Base-by-base conservation (phyloP, 35 echinoderm and acorn worm genomes). In the Patiria miniata region DNA sequence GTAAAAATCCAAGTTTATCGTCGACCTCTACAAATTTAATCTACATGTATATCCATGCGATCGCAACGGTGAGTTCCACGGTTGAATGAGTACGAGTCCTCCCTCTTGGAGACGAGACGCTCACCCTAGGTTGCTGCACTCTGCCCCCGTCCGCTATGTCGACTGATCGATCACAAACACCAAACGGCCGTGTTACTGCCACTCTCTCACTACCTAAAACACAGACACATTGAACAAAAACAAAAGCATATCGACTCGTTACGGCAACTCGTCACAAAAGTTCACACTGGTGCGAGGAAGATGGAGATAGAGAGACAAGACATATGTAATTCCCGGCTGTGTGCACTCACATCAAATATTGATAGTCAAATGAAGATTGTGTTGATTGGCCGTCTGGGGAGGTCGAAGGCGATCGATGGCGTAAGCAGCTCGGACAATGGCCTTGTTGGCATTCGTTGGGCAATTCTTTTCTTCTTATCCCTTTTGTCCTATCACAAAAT, bases 171-270 rank as follows among this genome's bases (percentile, higher is more conserved):
- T 73, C 19, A 30, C n/a, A 10, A 73, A 73, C 65, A 73, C 65
- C 65, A 73, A 73, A 73, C 19, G 14, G 26, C 65, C 65, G 65
- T 73, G 65, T 73, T 73, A 73, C 65, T 73, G 34, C 65, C 65
- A 73, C 23, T 34, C 65, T 73, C 34, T 30, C 65, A 73, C 29
- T 28, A 73, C 34, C 65, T 73, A 30, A 18, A 73, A 34, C 26
- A 73, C 29, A 73, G 65, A 73, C 65, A 30, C 26, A 16, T 26
- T 73, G n/a, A n/a, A n/a, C n/a, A n/a, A n/a, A n/a, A 34, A 73
- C 23, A 26, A 30, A 73, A 73, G 34, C 19, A 73, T 73, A 73
- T 73, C 65, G 65, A 73, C 65, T 73, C 26, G 34, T 73, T 73
- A 30, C 65, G 42, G 42, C 12, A 47, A 12, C 42, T 47, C 42